Conservation (phyloP, 2,797 vertebrate genomes). For the Chlorospingus flavigularis region DNA sequence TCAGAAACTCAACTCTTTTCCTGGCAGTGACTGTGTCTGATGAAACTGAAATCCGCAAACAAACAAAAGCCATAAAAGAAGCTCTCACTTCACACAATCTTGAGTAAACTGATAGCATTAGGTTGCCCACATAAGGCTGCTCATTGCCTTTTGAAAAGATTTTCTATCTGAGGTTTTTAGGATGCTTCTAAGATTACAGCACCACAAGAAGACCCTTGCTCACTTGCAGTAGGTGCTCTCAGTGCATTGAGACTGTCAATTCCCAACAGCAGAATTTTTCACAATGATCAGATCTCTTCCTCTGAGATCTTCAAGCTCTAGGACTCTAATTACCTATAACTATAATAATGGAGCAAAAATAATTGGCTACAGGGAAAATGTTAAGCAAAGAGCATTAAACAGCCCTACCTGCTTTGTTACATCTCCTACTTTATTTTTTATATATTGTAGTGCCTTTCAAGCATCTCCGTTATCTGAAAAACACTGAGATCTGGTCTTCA, state of each 20-base stretch:
- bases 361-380: not conserved
- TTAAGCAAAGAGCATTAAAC: not conserved
- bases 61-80: conserved; percentile 35
- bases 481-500: rapidly evolving
- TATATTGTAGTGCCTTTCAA: not conserved
- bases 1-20: conserved; percentile 8
- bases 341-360: not conserved
- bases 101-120: conserved; percentile 34
- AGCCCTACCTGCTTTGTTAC: not conserved
- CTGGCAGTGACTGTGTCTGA: not conserved
- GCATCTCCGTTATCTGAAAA: not conserved
- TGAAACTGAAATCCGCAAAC: conserved; percentile 30
- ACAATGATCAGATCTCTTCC: not conserved
- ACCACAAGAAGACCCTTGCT: not conserved
- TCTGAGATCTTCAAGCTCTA: not conserved
- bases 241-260: not conserved
- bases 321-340: not conserved
- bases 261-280: not conserved
- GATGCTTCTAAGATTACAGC: not conserved
- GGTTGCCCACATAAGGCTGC: conserved; percentile 6
- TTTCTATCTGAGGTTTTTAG: not conserved
- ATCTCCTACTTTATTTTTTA: not conserved
- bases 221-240: not conserved
- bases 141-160: conserved; percentile 1
- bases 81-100: not conserved